Conservation (phyloP, 2,888 invertebrate genomes). For the Tetragonula carbonaria region DNA sequence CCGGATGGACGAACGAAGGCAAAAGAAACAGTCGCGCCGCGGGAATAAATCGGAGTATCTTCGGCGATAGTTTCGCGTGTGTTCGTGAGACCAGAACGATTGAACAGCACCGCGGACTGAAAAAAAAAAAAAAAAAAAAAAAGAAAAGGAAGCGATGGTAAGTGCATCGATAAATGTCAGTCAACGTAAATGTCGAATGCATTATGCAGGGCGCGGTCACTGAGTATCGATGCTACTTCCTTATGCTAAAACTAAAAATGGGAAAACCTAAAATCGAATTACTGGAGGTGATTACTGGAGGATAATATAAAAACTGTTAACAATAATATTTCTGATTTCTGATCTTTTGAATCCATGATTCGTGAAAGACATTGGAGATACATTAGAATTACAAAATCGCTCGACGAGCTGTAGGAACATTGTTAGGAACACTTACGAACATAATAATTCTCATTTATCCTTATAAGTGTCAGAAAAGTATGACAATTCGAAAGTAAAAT, state of each 20-base stretch:
- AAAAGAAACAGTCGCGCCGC: slow-evolving; percentile 19
- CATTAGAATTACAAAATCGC: neutral
- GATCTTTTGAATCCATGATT: neutral
- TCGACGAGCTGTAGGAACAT: neutral
- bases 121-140: neutral
- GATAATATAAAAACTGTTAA: neutral
- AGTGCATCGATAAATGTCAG: slow-evolving; percentile 6
- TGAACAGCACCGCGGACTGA: slow-evolving; percentile 22
- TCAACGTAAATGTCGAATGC: neutral
- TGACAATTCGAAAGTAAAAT: no score
- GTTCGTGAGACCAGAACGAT: slow-evolving; percentile 22
- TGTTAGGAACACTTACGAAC: neutral
- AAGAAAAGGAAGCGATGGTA: neutral
- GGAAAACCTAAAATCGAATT: neutral
- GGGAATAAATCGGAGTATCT: slow-evolving; percentile 34
- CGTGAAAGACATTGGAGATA: neutral
- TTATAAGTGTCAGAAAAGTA: no score
- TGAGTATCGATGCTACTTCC: neutral
- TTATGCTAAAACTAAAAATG: neutral
- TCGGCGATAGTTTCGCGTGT: slow-evolving; percentile 14
- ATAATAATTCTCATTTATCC: no score
- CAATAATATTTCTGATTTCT: neutral
- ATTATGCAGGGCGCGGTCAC: neutral
- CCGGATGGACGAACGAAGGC: neutral
- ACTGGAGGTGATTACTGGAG: no score